Evolutionary conservation across 1,140 invertebrate species (phyloP), one percentile per base, ranked within the genome.

Genomic region (Drosophila suzukii): DNA sequence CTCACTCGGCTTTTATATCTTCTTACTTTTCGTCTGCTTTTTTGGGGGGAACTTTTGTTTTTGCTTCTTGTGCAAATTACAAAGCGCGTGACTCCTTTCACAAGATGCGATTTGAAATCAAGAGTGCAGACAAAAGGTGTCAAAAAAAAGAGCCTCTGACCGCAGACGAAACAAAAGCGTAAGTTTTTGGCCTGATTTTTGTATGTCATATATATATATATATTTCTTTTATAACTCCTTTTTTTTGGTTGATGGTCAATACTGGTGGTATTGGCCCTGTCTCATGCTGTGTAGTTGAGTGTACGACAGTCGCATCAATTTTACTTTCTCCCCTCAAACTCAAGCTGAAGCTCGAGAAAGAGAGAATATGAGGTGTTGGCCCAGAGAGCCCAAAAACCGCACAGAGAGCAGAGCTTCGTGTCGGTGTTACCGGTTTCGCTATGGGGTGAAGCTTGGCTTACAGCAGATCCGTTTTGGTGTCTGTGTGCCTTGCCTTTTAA

Each of bases 41-140:
- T 62, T 47, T 27, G 17, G 17, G 61, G 61, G 61, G 34, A 47
- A 20, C 27, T 41, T 66, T 70, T 73, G 43, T 13, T 15, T 38
- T 27, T 75, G 43, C 51, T 68, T 80, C 70, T 65, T 81, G 74
- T 85, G 83, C 83, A 82, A 86, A 86, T 88, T 86, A 89, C 84
- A 88, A 89, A 84, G 84, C 84, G 84, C 84, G 84, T 88, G 84
- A 88, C 84, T 89, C 84, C 84, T 88, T 89, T 88, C 84, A 88
- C 84, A 84, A 78, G 80, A 67, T 75, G 74, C 78, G 77, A 79
- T 63, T 57, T 61, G 65, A 82, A 83, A 68, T 61, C 62, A 88
- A 86, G 80, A 86, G 70, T 83, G 79, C 79, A 89, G 73, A 88
- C 84, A 89, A 89, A 88, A 84, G 75, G 84, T 88, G 84, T 74